A percentile compares a stretch with the other conserved stretches of the same genome.
Evolutionary conservation across 2,113 vertebrate species (phyloP).

Genomic region (Strigops habroptila): DNA sequence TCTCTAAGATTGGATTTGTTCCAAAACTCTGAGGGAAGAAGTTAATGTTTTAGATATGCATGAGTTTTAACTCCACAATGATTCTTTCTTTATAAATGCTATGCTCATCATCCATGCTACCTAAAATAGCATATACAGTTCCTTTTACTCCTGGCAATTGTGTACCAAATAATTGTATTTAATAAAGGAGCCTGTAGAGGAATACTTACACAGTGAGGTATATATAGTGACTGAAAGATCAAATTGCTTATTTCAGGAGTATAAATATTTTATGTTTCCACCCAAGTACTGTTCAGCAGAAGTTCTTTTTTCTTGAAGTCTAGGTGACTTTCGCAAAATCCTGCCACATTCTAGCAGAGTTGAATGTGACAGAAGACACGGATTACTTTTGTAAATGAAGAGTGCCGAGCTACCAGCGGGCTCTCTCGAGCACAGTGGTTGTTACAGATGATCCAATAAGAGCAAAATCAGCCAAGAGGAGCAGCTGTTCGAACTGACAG

Average conservation of each 20-base stretch:
- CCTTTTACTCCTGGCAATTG: neutral
- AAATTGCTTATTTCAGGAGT: neutral
- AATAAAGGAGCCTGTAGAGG: neutral
- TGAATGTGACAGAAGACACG: neutral
- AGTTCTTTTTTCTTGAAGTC: neutral
- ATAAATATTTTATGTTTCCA: constrained; percentile 34
- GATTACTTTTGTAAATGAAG: constrained; percentile 7
- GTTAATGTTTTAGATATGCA: neutral
- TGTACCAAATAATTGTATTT: neutral
- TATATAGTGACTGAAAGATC: neutral
- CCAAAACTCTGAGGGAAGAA: neutral
- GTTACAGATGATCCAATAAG: constrained; percentile 16
- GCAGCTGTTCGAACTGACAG: neutral
- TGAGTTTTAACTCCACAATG: neutral
- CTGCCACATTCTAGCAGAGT: neutral
- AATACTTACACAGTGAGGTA: neutral
- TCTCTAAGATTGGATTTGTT: neutral
- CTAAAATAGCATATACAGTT: neutral
- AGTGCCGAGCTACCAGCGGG: fast-evolving
- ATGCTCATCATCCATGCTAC: neutral
- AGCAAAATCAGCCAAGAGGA: neutral
- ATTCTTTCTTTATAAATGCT: neutral
- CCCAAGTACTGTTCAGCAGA: neutral
- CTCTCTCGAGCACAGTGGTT: neutral
- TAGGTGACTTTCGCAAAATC: neutral